Evolutionary conservation across 2,797 vertebrate species (phyloP).

Genomic region (Thalassophryne amazonica): DNA sequence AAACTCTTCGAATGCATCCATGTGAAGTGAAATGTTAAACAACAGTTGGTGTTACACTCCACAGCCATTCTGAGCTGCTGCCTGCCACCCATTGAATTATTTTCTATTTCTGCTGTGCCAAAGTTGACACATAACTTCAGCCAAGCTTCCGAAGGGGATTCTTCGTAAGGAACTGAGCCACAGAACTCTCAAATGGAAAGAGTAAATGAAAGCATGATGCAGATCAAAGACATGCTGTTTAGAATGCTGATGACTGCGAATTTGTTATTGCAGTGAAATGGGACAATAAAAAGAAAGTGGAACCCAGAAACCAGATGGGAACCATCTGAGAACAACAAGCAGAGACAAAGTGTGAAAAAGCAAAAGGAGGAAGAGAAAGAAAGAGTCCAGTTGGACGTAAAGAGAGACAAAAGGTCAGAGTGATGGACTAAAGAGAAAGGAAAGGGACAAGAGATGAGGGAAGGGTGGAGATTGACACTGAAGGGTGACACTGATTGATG

Average conservation of each 20-base stretch:
- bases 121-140: constrained; percentile 49
- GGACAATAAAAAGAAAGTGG: background rate
- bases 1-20: constrained; percentile 6
- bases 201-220: constrained; percentile 46
- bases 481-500: constrained; percentile 68
- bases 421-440: constrained; percentile 7
- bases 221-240: constrained; percentile 55
- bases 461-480: constrained; percentile 39
- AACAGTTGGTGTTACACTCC: background rate
- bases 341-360: background rate
- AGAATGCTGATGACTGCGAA: constrained; percentile 42
- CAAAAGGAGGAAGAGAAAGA: background rate
- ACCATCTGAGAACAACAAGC: background rate
- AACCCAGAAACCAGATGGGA: background rate
- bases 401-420: constrained; percentile 35
- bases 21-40: constrained; percentile 13
- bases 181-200: constrained; percentile 29
- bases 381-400: constrained; percentile 22
- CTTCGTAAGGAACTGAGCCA: constrained; percentile 40
- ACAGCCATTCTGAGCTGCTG: constrained; percentile 8
- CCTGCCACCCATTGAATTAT: constrained; percentile 34
- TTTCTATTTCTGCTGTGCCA: constrained; percentile 27
- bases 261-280: constrained; percentile 11
- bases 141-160: constrained; percentile 26
- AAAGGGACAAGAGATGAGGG: background rate